Conservation (phyloP, 2,113 vertebrate genomes). For the Hyla sarda region DNA sequence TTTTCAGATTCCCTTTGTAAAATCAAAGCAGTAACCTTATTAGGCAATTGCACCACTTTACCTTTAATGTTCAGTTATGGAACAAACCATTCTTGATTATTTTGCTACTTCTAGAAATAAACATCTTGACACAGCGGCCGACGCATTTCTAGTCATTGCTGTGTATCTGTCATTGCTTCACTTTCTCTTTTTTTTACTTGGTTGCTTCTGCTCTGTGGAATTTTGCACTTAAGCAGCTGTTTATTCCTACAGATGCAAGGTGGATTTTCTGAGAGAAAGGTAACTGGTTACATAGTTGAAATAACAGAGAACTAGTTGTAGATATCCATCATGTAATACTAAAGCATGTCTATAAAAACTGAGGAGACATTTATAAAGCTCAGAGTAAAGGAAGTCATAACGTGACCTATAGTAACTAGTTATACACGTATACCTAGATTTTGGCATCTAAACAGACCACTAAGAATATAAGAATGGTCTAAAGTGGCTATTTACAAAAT, state of each 20-base stretch:
- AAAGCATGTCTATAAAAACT: neutral
- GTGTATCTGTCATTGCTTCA: neutral
- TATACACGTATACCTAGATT: neutral
- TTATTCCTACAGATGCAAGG: conserved; percentile 71
- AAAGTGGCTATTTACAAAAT: neutral
- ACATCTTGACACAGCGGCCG: neutral
- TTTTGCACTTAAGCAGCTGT: neutral
- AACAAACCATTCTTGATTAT: neutral
- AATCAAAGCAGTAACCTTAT: neutral
- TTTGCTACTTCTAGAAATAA: neutral
- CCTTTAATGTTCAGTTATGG: too few species aligned
- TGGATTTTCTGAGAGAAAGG: conserved; percentile 72
- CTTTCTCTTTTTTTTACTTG: neutral
- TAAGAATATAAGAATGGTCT: too few species aligned
- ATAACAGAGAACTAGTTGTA: neutral
- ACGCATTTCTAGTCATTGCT: neutral
- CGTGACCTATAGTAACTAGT: neutral
- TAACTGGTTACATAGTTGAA: conserved; percentile 61
- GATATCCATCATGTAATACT: neutral
- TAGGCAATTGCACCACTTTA: neutral
- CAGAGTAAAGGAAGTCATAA: neutral
- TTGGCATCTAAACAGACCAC: too few species aligned
- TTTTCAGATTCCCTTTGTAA: neutral
- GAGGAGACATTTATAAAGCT: neutral
- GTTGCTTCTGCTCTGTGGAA: neutral